A percentile compares a stretch with the other conserved stretches of the same genome.
These are phyloP conservation scores for Alloplasta piceator DNA, from an alignment of 2,888 invertebrate genomes.

Conservation along the genomic window DNA sequence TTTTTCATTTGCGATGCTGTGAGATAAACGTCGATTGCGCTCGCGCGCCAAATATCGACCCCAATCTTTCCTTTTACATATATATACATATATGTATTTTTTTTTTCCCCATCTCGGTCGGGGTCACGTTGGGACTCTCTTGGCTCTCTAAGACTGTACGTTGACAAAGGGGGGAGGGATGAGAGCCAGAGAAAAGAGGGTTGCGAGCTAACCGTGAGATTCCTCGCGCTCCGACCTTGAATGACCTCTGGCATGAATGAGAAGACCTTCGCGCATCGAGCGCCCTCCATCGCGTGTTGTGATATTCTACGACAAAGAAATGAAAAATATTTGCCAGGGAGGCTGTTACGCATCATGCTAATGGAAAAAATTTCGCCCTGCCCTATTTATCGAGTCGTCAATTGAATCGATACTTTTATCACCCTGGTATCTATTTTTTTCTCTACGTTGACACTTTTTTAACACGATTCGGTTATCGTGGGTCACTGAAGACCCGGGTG, in stretches of 20 bases:
- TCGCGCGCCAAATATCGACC: slow-evolving; percentile 53
- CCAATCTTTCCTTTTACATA: too few relatives aligned
- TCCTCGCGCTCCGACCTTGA: slow-evolving; percentile 71
- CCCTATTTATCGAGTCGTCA: too few relatives aligned
- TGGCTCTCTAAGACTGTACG: slow-evolving; percentile 33
- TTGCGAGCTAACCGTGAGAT: slow-evolving; percentile 15
- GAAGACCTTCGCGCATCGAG: slow-evolving; percentile 19
- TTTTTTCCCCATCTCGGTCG: slow-evolving; percentile 56
- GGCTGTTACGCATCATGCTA: too few relatives aligned
- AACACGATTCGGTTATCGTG: too few relatives aligned
- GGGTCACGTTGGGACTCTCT: slow-evolving; percentile 61
- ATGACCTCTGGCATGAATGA: slow-evolving; percentile 67
- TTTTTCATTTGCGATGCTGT: slow-evolving; percentile 34
- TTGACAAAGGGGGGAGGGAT: slow-evolving; percentile 11
- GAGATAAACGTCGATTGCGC: slow-evolving; percentile 4
- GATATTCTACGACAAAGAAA: slow-evolving; percentile 1
- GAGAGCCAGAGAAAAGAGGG: neutral
- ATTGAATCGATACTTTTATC: too few relatives aligned
- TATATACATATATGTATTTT: neutral
- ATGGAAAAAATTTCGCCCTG: too few relatives aligned
- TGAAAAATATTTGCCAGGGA: too few relatives aligned
- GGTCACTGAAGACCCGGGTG: too few relatives aligned
- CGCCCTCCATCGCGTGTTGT: neutral
- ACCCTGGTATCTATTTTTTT: too few relatives aligned
- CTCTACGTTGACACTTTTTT: too few relatives aligned